Conservation (phyloP, 2,113 vertebrate genomes). For the Oncorhynchus kisutch region DNA sequence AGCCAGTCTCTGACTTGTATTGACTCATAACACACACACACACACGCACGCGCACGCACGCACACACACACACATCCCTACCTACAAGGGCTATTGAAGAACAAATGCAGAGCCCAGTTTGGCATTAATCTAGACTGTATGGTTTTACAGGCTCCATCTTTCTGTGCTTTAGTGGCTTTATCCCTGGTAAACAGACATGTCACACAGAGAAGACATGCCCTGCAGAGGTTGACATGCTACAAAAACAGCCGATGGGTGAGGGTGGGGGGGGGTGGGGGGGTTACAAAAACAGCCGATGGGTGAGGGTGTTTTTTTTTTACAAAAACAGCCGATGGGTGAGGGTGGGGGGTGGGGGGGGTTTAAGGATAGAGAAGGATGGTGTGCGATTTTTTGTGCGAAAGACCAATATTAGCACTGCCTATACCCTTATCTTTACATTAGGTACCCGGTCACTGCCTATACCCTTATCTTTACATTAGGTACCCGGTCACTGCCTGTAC, state of each 20-base stretch:
- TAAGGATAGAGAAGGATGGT: background rate
- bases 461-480: too few species aligned
- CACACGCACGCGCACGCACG: background rate
- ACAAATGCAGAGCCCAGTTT: background rate
- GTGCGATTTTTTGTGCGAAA: background rate
- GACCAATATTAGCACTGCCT: too few species aligned
- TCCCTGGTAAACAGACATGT: too few species aligned
- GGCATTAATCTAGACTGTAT: background rate
- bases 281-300: too few species aligned
- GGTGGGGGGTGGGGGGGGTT: too few species aligned
- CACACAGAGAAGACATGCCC: background rate
- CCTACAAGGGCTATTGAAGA: background rate
- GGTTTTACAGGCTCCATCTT: background rate
- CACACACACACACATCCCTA: background rate
- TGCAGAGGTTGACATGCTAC: background rate
- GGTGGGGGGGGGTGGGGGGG: too few species aligned
- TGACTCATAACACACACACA: constrained; percentile 15
- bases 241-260: background rate
- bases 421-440: too few species aligned
- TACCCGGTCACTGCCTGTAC: too few species aligned
- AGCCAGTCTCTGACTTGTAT: constrained; percentile 2
- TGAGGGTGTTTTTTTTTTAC: too few species aligned
- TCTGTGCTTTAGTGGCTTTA: too few species aligned
- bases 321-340: too few species aligned
- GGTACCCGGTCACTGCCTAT: too few species aligned